Percentiles rank a stretch among this genome's conserved stretches.
Evolutionary conservation across 2,113 vertebrate species (phyloP).

Genomic region (Nicator chloris): DNA sequence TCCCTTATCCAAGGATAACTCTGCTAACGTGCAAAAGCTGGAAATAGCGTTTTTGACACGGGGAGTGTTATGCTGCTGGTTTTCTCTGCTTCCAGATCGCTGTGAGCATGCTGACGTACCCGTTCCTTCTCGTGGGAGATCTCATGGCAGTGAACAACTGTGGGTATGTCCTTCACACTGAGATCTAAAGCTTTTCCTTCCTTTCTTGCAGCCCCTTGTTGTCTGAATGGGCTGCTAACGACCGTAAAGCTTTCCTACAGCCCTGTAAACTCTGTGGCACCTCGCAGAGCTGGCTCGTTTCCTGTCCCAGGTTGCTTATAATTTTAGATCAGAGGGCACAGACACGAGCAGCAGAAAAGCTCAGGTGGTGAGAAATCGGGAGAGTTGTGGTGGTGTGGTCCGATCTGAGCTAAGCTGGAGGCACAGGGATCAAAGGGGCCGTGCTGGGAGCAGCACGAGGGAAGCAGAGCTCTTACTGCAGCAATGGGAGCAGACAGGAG

Average conservation of each 20-base stretch:
- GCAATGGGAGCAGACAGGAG: not conserved
- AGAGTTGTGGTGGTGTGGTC: not conserved
- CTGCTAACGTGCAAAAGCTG: not conserved
- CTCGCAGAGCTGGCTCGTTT: not conserved
- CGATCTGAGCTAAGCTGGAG: not conserved
- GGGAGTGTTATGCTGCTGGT: not conserved
- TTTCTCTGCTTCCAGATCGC: constrained; percentile 77
- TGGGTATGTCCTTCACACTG: constrained; percentile 74
- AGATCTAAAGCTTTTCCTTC: not conserved
- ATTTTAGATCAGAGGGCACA: constrained; percentile 15
- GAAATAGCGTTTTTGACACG: not conserved
- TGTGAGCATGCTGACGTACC: constrained; percentile 86
- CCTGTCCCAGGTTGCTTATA: constrained; percentile 10
- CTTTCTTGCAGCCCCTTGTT: constrained; percentile 12
- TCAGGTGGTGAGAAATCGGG: not conserved
- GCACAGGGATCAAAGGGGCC: not conserved
- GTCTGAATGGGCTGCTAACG: not conserved
- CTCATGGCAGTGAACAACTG: constrained; percentile 92
- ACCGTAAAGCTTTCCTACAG: not conserved
- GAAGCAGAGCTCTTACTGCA: not conserved
- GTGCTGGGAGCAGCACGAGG: not conserved
- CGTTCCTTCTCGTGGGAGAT: constrained; percentile 86
- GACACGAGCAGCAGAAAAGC: not conserved
- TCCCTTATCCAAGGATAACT: not conserved
- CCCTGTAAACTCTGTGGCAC: not conserved